phyloP scores from a whole-genome alignment of 2,113 vertebrate genomes.

The mouse (Mus musculus) region GRCm39 chrX:70590501-70591000 shows the following conservation, averaged over 20 bases:
- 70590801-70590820: background rate
- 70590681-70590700: background rate
- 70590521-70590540: background rate
- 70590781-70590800: background rate
- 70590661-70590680: background rate
- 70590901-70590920: background rate
- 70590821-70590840: background rate
- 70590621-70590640: background rate
- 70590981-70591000: background rate
- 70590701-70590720: background rate
- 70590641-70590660: background rate
- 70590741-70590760: background rate
- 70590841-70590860: background rate
- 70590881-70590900: constrained; percentile 15
- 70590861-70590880: background rate
- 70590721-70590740: background rate
- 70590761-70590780: background rate
- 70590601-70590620: background rate
- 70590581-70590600: background rate
- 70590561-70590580: background rate
- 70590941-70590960: background rate
- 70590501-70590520: background rate
- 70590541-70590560: background rate
- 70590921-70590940: background rate
- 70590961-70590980: background rate